A percentile compares a stretch with the other conserved stretches of the same genome.
phyloP scores from a whole-genome alignment of 2,888 invertebrate species.

The Drosophila helvetica region DNA sequence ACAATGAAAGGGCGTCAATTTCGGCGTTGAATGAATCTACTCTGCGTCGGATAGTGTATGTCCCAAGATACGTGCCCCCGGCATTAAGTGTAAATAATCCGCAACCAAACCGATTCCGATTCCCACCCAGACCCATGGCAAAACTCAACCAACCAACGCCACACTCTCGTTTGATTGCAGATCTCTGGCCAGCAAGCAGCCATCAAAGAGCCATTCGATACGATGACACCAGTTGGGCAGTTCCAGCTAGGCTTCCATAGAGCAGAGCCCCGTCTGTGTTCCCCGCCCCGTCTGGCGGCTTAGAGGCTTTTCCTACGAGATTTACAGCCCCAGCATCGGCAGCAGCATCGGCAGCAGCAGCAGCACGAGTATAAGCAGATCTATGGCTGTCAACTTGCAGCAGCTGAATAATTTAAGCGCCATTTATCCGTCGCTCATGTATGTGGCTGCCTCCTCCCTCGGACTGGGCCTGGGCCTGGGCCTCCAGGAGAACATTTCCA shows the following conservation, averaged over 20 bases:
- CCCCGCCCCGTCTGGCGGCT: slow-evolving; percentile 24
- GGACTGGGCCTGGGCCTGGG: slow-evolving; percentile 40
- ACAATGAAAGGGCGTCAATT: slow-evolving; percentile 22
- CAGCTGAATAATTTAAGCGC: slow-evolving; percentile 53
- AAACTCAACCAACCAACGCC: no score
- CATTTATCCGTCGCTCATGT: slow-evolving; percentile 66
- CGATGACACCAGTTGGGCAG: slow-evolving; percentile 31
- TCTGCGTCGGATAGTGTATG: neutral
- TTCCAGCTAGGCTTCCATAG: neutral
- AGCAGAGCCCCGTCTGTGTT: slow-evolving; percentile 9
- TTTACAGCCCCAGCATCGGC: slow-evolving; percentile 31
- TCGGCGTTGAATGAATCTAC: neutral
- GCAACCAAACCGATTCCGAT: neutral
- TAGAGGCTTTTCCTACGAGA: slow-evolving; percentile 21
- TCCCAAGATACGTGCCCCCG: neutral
- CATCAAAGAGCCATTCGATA: slow-evolving; percentile 31
- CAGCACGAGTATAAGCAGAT: slow-evolving; percentile 36
- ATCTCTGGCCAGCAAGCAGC: neutral
- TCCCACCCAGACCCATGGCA: no score
- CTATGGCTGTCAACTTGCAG: slow-evolving; percentile 63
- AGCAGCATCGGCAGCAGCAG: slow-evolving; percentile 24
- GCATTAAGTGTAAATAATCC: slow-evolving; percentile 16
- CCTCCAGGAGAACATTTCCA: slow-evolving; percentile 59
- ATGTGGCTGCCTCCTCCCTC: slow-evolving; percentile 66
- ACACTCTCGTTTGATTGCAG: slow-evolving; percentile 26